Evolutionary conservation across 2,888 invertebrate species (phyloP).

Genomic region (Amphipoea oculea): DNA sequence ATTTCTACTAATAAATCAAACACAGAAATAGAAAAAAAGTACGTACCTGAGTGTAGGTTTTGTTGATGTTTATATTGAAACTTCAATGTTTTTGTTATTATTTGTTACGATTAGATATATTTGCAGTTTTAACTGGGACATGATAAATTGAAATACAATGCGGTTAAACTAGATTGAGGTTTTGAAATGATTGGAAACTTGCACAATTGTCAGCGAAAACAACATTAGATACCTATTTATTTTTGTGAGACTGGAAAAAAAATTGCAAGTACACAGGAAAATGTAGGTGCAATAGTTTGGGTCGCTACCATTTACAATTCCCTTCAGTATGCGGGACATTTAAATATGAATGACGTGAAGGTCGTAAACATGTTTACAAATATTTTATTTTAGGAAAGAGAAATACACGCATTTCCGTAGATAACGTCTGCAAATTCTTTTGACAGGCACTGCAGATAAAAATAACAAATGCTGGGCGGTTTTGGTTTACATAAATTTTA

Average conservation of each 20-base stretch:
- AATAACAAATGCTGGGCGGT: conserved; percentile 3
- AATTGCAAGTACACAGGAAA: conserved; percentile 1
- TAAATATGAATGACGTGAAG: conserved; percentile 36
- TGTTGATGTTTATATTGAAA: conserved; percentile 3
- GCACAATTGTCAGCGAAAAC: conserved; percentile 16
- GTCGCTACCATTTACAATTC: conserved; percentile 29
- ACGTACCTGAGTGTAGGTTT: neutral
- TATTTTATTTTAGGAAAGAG: conserved; percentile 40
- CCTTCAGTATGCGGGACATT: conserved; percentile 34
- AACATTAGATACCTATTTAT: neutral
- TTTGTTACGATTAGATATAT: conserved; percentile 1
- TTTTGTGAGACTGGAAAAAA: neutral
- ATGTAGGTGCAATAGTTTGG: neutral
- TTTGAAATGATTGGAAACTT: conserved; percentile 12
- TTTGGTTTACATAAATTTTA: conserved; percentile 25
- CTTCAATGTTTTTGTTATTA: conserved; percentile 15
- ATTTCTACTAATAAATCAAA: no score
- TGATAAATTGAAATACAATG: conserved; percentile 18
- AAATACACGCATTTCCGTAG: conserved; percentile 42
- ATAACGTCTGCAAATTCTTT: conserved; percentile 26
- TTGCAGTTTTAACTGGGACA: conserved; percentile 17
- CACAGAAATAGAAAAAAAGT: neutral
- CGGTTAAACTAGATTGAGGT: conserved; percentile 8
- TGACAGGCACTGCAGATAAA: conserved; percentile 22
- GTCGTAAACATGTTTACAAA: conserved; percentile 34